phyloP scores from a whole-genome alignment of 35 echinoderm and acorn worm genomes.

The Patiria miniata region DNA sequence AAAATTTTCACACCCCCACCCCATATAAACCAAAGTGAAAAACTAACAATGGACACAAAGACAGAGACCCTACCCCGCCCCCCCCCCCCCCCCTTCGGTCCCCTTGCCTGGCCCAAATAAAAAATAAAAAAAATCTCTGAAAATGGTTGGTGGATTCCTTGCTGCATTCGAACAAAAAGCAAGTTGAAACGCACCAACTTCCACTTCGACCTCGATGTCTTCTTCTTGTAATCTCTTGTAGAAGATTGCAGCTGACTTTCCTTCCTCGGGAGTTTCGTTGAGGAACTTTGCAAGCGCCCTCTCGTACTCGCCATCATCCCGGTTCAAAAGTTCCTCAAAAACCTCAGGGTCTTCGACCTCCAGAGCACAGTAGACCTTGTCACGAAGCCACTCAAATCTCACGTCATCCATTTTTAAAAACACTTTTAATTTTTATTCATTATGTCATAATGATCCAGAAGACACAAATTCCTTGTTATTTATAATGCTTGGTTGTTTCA shows the following conservation, averaged over 20 bases:
- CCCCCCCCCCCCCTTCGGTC: too few relatives aligned
- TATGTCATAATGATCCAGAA: too few relatives aligned
- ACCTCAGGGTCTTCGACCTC: slow-evolving; percentile 83
- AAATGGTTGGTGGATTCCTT: too few relatives aligned
- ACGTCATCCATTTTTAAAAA: slow-evolving; percentile 94
- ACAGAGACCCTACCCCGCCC: too few relatives aligned
- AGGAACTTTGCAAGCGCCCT: slow-evolving; percentile 85
- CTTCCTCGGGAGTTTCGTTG: slow-evolving; percentile 97
- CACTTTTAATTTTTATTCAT: too few relatives aligned
- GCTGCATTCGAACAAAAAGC: neutral
- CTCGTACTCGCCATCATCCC: slow-evolving; percentile 95
- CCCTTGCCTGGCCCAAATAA: too few relatives aligned
- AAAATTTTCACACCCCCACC: too few relatives aligned
- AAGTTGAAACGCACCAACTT: slow-evolving; percentile 76
- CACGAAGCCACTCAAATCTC: slow-evolving; percentile 92
- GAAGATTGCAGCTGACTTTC: slow-evolving; percentile 87
- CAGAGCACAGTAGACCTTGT: slow-evolving; percentile 83
- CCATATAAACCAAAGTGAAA: too few relatives aligned
- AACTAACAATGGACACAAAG: too few relatives aligned
- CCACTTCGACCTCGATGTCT: slow-evolving; percentile 88
- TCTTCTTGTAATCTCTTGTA: slow-evolving; percentile 87
- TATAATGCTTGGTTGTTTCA: too few relatives aligned
- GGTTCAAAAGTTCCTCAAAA: slow-evolving; percentile 94
- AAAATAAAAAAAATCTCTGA: too few relatives aligned
- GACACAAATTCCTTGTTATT: too few relatives aligned